Percentiles rank a stretch among this genome's conserved stretches.
These are phyloP conservation scores for Podarcis cretensis DNA, from an alignment of 2,113 vertebrate genomes.

Conservation along the genomic window DNA sequence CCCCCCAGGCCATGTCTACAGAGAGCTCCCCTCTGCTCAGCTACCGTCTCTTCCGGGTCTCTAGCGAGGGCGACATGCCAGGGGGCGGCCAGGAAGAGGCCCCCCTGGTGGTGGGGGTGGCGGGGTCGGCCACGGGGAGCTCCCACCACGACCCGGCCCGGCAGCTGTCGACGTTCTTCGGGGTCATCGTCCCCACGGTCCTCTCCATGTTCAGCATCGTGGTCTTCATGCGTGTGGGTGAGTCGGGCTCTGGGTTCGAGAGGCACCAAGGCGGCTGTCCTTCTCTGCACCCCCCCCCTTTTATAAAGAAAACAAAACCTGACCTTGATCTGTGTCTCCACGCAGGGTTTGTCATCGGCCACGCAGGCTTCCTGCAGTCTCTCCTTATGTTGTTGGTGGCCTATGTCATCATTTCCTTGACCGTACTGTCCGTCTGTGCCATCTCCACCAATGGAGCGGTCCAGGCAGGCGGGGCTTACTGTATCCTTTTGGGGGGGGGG, in stretches of 20 bases:
- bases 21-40: conserved; percentile 86
- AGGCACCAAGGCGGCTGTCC: no score
- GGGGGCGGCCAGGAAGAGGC: conserved; percentile 52
- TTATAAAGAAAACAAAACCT: no score
- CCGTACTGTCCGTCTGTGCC: conserved; percentile 90
- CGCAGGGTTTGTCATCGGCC: conserved; percentile 89
- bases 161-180: conserved; percentile 89
- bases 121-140: conserved; percentile 31
- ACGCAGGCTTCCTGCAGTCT: conserved; percentile 88
- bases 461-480: conserved; percentile 90
- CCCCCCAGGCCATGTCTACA: conserved; percentile 77
- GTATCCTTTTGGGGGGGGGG: conserved; percentile 83
- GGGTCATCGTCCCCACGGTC: conserved; percentile 90
- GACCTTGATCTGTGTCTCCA: not conserved
- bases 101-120: conserved; percentile 37
- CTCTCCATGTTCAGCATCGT: conserved; percentile 95
- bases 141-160: conserved; percentile 63
- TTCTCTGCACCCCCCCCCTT: not conserved
- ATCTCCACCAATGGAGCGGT: conserved; percentile 93
- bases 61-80: conserved; percentile 44
- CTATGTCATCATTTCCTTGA: conserved; percentile 89
- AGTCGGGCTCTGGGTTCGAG: conserved; percentile 40
- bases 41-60: conserved; percentile 77
- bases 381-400: conserved; percentile 88
- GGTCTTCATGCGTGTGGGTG: conserved; percentile 88